Evolutionary conservation across 1,140 invertebrate genomes (phyloP), one percentile per base, ranked within the genome.

Genomic region (Diorhabda elongata): DNA sequence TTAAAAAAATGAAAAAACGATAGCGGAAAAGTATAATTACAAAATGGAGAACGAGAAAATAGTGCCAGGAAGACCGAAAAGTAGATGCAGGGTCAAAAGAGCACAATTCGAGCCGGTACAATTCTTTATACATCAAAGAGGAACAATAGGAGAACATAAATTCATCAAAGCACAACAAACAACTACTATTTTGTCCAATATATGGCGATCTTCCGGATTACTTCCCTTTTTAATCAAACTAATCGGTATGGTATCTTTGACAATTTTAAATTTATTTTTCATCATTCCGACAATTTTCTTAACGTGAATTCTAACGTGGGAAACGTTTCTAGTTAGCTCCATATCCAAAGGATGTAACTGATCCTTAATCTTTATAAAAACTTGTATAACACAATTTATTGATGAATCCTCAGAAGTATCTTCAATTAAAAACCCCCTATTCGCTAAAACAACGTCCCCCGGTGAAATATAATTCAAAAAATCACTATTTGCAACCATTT

Each of bases 391-490:
- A 8, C 43, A 45, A 44, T 64, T 45, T 26, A 9, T 11, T 45
- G 9, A 7, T 45, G 45, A 64, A 56, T 44, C 47, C 9, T 42
- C 60, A 8, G 8, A 61, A 61, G n/a, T 61, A 4, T 61, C 60
- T 26, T 43, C 4, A 61, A 65, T 57, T 60, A 66, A 44, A 66
- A 74, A 74, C 44, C 73, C 73, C 45, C 73, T 67, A 63, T 72
- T 64, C 42, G 72, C 71, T 45, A 67, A 68, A 67, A 73, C 59
- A 52, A 73, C 42, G 65, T 73, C 62, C 2, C 66, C 61, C 58
- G 69, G 69, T 41, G 56, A 43, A 58, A 72, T 63, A 45, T 69
- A 59, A 58, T 66, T 60, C 6, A 56, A 69, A 72, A 72, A 67
- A 42, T 62, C 68, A 58, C 42, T 44, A 5, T 44, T 7, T 47